Evolutionary conservation across 2,113 vertebrate species (phyloP).

Genomic region (Pampusana beccarii): DNA sequence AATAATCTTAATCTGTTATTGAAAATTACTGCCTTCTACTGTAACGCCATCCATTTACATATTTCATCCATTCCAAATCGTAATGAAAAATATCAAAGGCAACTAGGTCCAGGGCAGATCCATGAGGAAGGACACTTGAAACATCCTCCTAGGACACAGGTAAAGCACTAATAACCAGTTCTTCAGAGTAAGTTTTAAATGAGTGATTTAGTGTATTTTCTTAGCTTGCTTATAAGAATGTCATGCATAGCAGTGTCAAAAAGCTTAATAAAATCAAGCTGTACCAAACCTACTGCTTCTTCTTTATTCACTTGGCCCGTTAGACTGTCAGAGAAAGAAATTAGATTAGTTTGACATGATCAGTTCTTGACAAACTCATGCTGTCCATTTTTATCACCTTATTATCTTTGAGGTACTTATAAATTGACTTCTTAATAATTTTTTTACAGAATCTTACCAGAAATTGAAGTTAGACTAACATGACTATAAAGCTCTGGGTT

Average conservation of each 20-base stretch:
- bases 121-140: neutral
- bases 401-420: constrained; percentile 29
- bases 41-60: neutral
- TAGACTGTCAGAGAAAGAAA: constrained; percentile 29
- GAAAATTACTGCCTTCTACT: neutral
- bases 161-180: neutral
- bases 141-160: neutral
- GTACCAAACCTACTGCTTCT: neutral
- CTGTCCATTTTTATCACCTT: constrained; percentile 31
- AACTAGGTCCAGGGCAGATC: neutral
- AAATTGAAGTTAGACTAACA: neutral
- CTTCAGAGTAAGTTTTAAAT: neutral
- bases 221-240: neutral
- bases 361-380: constrained; percentile 29
- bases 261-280: neutral
- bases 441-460: neutral
- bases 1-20: neutral
- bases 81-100: neutral
- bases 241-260: neutral
- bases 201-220: neutral
- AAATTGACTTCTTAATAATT: neutral
- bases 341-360: constrained; percentile 30
- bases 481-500: neutral
- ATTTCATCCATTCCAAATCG: neutral
- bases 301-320: neutral